Base-by-base conservation (phyloP, 1,140 invertebrate genomes). In the Pectinophora gossypiella region DNA sequence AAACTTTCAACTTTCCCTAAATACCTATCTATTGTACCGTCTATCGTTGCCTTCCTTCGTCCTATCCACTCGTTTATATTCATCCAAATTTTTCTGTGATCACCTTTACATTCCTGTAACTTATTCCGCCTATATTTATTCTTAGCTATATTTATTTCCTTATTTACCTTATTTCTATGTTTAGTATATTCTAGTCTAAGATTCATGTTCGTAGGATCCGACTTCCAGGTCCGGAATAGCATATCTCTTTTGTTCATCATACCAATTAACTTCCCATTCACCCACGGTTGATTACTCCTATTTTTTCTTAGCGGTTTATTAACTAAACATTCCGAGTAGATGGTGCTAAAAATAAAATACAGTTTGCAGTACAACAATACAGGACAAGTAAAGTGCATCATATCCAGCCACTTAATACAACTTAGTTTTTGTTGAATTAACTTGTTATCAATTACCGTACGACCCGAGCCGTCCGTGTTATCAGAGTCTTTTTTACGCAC, bases 161-260 rank as follows among this genome's bases (percentile, higher is more conserved):
- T 40, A 15, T 40, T 40, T 40, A 15, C 13, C 13, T 40, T 40
- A 40, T 40, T 40, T 40, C 36, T 40, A 40, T 40, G 13, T 40
- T 15, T 40, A n/a, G 36, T 40, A 40, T 40, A 40, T 40, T n/a
- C 36, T 15, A 40, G 15, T 40, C 36, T 40, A 4, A 4, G 9
- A 15, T 7, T 40, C 36, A 40, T 40, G 13, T 15, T 40, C 4
- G 6, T 40, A 5, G 36, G 36, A 4, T 9, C 15, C 36, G 13
- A 10, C 13, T 40, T 40, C 36, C 36, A 40, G 5, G 4, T 7
- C 13, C 36, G 5, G 13, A 10, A 40, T 10, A 40, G 15, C 15
- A n/a, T 5, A 40, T 40, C 36, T 15, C 36, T 40, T 7, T 15
- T 10, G 5, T 40, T 13, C 15, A 40, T n/a, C 36, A 40, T 40